Conservation (phyloP, 2,888 invertebrate genomes). For the Micoletzkya japonica region DNA sequence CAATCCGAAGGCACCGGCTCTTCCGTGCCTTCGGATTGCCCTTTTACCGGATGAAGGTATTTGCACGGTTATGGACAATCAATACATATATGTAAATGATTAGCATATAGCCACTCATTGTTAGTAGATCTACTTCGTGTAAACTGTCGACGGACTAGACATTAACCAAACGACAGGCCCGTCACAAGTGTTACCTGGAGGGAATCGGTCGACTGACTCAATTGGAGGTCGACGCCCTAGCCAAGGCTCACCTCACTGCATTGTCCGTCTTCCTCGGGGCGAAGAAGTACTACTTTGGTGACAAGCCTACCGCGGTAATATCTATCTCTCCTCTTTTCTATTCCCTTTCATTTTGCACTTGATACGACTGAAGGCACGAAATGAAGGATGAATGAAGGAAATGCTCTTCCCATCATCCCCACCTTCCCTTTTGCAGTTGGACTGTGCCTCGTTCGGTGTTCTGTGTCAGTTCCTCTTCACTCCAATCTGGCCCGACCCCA, state of each 20-base stretch:
- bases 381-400: background rate
- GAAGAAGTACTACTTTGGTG: slow-evolving; percentile 27
- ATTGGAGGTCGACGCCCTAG: slow-evolving; percentile 17
- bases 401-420: background rate
- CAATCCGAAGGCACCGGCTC: no score
- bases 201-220: slow-evolving; percentile 6
- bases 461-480: slow-evolving; percentile 41
- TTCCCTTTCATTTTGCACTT: background rate
- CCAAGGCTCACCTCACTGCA: slow-evolving; percentile 17
- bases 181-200: background rate
- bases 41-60: background rate
- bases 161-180: no score
- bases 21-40: background rate
- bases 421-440: slow-evolving; percentile 31
- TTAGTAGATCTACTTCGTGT: no score
- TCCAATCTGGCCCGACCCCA: slow-evolving; percentile 26
- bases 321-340: background rate
- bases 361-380: background rate
- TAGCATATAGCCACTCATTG: no score
- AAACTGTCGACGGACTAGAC: no score
- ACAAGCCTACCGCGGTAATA: slow-evolving; percentile 13
- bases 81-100: no score
- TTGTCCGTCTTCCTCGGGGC: slow-evolving; percentile 9
- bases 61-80: no score
- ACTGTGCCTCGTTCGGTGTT: slow-evolving; percentile 41